Evolutionary conservation across 2,797 vertebrate species (phyloP), one percentile per base, ranked within the genome.

Genomic region (Myoxocephalus aenaeus): DNA sequence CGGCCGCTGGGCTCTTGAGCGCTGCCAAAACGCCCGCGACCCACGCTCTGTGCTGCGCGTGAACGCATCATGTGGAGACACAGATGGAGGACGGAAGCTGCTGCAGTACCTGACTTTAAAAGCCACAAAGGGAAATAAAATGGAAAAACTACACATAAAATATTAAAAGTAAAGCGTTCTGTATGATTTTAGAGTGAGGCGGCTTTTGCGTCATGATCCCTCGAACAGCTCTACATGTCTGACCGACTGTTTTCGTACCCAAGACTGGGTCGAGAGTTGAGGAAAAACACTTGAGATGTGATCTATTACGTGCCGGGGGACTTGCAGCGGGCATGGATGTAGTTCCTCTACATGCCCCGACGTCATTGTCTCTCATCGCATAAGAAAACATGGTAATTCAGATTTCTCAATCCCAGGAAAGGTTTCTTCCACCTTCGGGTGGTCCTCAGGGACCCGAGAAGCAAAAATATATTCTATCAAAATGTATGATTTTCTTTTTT

Each of bases 271-370:
- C 1, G 13, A 77, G 73, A 69, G 20, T 22, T 10, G 6, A 50
- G 29, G 18, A 53, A 34, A 66, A 68, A 27, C 36, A 51, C 44
- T 53, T 57, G 14, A 58, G 50, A 29, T 34, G 48, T 17, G 40
- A 71, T 69, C 4, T 64, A 1, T 64, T 56, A 11, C 18, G 58
- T 71, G 53, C 63, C 57, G 20, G 27, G 70, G 65, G 79, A 59
- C 58, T 58, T 65, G 46, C 76, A 65, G 54, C 63, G 51, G 57
- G 53, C 51, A 53, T 65, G 42, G 63, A 64, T 77, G 54, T 3
- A 11, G 32, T 51, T 59, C 38, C 32, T 11, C 51, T 74, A 27
- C 25, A 27, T 27, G 25, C 25, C 25, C 25, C 25, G 25, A 27
- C 25, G 32, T 62, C 27, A n/a, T 50, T 18, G 10, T 62, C 53